Evolutionary conservation across 1,140 invertebrate genomes (phyloP).

Genomic region (Aphaenogaster floridana): DNA sequence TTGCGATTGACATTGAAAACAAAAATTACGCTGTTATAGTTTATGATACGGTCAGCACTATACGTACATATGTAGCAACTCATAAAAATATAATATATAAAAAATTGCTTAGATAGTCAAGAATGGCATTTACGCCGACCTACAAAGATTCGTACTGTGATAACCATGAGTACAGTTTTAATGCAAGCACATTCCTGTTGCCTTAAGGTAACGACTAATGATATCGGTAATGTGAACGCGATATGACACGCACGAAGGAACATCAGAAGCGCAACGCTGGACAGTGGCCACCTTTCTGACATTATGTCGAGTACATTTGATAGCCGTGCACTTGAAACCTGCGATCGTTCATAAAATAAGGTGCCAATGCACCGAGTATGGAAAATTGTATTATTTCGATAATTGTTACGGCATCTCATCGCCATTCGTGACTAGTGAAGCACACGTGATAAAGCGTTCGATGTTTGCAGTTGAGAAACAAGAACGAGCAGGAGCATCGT

Average conservation of each 20-base stretch:
- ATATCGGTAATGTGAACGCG: not conserved
- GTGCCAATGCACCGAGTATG: not conserved
- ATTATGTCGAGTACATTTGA: not conserved
- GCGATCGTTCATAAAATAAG: not conserved
- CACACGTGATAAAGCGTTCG: not conserved
- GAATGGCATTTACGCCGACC: not conserved
- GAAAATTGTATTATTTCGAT: not conserved
- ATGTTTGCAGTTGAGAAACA: not conserved
- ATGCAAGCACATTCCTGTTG: not conserved
- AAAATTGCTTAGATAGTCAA: not conserved
- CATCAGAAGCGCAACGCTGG: not conserved
- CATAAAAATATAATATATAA: not conserved
- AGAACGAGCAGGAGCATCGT: not conserved
- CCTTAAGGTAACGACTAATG: not conserved
- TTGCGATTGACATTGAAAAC: not conserved
- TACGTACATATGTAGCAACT: not conserved
- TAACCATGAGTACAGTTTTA: not conserved
- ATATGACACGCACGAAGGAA: conserved; percentile 15
- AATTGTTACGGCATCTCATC: not conserved
- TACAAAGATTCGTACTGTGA: not conserved
- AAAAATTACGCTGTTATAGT: conserved; percentile 11
- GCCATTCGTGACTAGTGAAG: not conserved
- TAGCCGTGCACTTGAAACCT: conserved; percentile 4
- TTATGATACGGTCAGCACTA: not conserved
- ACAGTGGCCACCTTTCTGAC: not conserved